Base-by-base conservation (phyloP, 2,888 invertebrate genomes). In the Zygothrica quintamaculata region DNA sequence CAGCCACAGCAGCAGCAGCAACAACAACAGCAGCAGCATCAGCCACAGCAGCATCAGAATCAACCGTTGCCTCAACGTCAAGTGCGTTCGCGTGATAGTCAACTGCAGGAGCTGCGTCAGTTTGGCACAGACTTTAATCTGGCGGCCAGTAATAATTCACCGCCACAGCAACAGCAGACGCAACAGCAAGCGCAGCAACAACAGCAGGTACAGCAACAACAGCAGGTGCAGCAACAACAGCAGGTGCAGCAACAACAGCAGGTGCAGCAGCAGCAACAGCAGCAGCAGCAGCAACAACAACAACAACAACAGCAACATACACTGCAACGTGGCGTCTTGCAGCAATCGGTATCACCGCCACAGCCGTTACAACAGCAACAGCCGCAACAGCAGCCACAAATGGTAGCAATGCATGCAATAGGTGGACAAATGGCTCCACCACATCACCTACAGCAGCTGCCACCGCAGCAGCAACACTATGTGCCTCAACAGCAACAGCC, bases 111-210 rank as follows among this genome's bases (percentile, higher is more conserved):
- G 60, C 90, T 97, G 53, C 94, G 96, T 72, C 95, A 95, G 88
- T 97, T 97, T 90, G 93, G 95, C 0, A 93, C 94, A 80, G 96
- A 96, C 75, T 97, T 96, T 91, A 95, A 96, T 91, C 88, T 97
- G 88, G 91, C 92, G 1, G 72, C 73, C 31, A 77, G 75, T 46
- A 84, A 86, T 9, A 72, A 89, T 68, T 88, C 91, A 68, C 85
- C 88, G 37, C 90, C 91, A 40, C 87, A 79, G 50, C 88, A 87
- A 13, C 87, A 86, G 36, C 80, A 64, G 12, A 65, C 65, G 9
- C 65, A 74, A 8, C 84, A 78, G 52, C 73, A 73, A 18, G n/a
- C n/a, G n/a, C 80, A 72, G 66, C 88, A 89, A 69, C 79, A 90
- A 15, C 85, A 67, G 47, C 85, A 78, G 64, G 13, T 77, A 65